Percentiles rank a stretch among this genome's conserved stretches.
Conservation (phyloP, 1,140 invertebrate species). For the Drosophila sulfurigaster region DNA sequence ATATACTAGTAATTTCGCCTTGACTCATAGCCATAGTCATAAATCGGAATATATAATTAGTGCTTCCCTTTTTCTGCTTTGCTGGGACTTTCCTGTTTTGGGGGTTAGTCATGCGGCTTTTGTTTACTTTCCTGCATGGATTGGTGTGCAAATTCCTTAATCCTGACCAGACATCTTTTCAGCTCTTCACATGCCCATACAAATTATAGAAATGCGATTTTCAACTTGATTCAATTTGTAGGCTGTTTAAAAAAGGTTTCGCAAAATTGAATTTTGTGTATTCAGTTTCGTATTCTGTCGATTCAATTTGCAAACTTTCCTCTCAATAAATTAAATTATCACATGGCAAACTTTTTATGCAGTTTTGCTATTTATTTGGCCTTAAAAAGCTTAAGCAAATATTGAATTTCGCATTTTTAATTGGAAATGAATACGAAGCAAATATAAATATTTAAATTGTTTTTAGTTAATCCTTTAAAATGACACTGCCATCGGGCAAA, state of each 20-base stretch:
- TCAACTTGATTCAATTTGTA: slow-evolving; percentile 11
- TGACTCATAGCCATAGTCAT: slow-evolving; percentile 44
- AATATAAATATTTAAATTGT: slow-evolving; percentile 1
- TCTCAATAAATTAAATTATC: background rate
- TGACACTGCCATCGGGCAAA: background rate
- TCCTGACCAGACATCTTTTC: slow-evolving; percentile 34
- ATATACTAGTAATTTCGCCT: slow-evolving; percentile 44
- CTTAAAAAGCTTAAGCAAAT: slow-evolving; percentile 2
- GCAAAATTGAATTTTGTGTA: background rate
- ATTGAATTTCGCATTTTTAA: background rate
- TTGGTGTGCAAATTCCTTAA: slow-evolving; percentile 58
- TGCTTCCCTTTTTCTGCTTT: slow-evolving; percentile 19
- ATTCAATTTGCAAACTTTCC: slow-evolving; percentile 1
- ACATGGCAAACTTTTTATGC: background rate
- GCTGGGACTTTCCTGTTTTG: slow-evolving; percentile 9
- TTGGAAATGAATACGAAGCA: background rate
- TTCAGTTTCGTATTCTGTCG: background rate
- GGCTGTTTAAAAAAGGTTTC: background rate
- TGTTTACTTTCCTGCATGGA: slow-evolving; percentile 39
- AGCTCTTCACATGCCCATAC: slow-evolving; percentile 28
- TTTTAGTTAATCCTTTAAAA: slow-evolving; percentile 14
- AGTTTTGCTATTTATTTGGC: background rate
- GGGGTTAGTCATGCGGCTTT: slow-evolving; percentile 42
- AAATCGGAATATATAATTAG: slow-evolving; percentile 60
- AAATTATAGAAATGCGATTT: slow-evolving; percentile 17